Evolutionary conservation across 1,140 invertebrate genomes (phyloP).

Genomic region (Metopolophium dirhodum): DNA sequence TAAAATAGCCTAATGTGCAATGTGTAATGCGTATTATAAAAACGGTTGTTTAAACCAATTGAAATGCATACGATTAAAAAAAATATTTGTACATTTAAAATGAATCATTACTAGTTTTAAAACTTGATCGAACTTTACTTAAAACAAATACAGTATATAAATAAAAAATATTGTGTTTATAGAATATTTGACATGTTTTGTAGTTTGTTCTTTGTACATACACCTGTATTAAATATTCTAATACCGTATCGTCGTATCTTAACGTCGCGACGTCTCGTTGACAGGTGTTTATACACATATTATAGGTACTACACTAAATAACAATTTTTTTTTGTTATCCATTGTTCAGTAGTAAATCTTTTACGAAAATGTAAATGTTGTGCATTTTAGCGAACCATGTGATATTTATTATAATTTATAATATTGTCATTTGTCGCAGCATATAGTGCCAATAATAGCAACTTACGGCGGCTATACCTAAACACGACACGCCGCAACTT

Average conservation of each 20-base stretch:
- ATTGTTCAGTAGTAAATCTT: not conserved
- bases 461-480: not conserved
- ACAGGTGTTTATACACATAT: not conserved
- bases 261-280: not conserved
- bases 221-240: not conserved
- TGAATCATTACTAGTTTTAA: not conserved
- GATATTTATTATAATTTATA: not conserved
- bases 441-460: not conserved
- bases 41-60: not conserved
- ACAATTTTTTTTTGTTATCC: not conserved
- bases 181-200: not conserved
- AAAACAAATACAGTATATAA: not conserved
- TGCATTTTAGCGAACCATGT: not conserved
- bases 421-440: not conserved
- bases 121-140: not conserved
- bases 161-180: not conserved
- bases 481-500: not conserved
- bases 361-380: not conserved
- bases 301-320: not conserved
- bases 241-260: too few species aligned
- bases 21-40: not conserved
- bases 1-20: not conserved
- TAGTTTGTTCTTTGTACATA: not conserved
- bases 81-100: not conserved
- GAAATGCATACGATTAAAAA: not conserved